Percentiles rank a stretch among this genome's conserved stretches.
Conservation (phyloP, 2,113 vertebrate genomes). For the Trogon melanurus region DNA sequence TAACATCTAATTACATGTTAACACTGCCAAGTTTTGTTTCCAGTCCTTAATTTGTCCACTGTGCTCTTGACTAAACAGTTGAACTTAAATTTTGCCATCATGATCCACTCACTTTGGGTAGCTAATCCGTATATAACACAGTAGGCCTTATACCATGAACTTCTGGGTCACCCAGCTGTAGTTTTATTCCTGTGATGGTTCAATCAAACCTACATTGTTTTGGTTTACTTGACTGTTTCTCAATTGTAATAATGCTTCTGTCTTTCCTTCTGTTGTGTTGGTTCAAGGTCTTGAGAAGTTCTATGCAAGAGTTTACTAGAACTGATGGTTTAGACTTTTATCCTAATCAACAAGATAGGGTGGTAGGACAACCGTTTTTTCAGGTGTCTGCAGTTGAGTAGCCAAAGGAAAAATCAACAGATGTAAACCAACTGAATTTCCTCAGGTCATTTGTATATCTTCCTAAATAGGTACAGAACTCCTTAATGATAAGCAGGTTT, state of each 20-base stretch:
- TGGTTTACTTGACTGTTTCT: neutral
- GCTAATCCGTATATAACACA: neutral
- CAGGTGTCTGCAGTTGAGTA: neutral
- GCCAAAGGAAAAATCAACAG: neutral
- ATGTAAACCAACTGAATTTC: neutral
- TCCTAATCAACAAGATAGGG: neutral
- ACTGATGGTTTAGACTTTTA: neutral
- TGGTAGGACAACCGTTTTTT: neutral
- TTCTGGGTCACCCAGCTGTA: neutral
- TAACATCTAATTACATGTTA: neutral
- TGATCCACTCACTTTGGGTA: neutral
- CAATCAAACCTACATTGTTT: neutral
- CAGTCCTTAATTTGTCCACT: neutral
- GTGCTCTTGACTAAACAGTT: neutral
- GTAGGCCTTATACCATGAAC: neutral
- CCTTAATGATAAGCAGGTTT: neutral
- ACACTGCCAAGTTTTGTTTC: neutral
- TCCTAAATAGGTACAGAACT: neutral
- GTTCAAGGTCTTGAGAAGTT: neutral
- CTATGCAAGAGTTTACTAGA: neutral
- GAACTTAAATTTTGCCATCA: neutral
- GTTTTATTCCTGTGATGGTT: neutral
- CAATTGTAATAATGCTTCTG: neutral
- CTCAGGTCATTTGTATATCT: neutral
- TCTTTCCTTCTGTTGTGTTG: neutral